A percentile compares a stretch with the other conserved stretches of the same genome.
Evolutionary conservation across 2,888 invertebrate species (phyloP).

Genomic region (Teinopalpus imperialis): DNA sequence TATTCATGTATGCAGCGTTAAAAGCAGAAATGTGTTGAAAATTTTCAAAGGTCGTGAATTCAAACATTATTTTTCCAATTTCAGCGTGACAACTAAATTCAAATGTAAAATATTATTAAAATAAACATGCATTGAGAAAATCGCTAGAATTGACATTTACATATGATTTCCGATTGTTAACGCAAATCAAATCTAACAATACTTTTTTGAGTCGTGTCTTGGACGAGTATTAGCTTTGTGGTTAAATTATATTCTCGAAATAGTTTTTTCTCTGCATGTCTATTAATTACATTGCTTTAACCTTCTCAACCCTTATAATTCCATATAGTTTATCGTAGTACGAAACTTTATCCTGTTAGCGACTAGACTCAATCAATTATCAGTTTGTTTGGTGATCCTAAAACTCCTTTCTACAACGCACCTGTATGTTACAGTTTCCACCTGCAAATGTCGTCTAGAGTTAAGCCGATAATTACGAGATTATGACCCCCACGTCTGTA

Average conservation of each 20-base stretch:
- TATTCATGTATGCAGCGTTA: constrained; percentile 3
- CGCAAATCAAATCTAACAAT: no score
- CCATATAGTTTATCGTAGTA: constrained; percentile 34
- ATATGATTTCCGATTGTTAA: no score
- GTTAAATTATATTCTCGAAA: no score
- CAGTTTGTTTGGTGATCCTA: constrained; percentile 45
- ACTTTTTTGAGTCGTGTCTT: no score
- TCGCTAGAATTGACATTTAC: no score
- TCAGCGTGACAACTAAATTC: no score
- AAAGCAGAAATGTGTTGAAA: constrained; percentile 5
- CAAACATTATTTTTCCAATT: no score
- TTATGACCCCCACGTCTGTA: constrained; percentile 56
- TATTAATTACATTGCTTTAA: background rate
- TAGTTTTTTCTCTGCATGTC: background rate
- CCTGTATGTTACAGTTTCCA: constrained; percentile 55
- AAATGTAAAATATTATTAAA: no score
- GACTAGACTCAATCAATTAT: constrained; percentile 64
- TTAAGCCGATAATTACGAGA: constrained; percentile 80
- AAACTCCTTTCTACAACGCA: constrained; percentile 42
- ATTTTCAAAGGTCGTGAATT: background rate
- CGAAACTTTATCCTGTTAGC: constrained; percentile 39
- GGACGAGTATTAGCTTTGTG: no score
- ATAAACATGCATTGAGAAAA: no score
- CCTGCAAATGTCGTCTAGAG: constrained; percentile 76
- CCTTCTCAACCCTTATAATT: constrained; percentile 26